Conservation (phyloP, 2,888 invertebrate species). For the Tinea pellionella region DNA sequence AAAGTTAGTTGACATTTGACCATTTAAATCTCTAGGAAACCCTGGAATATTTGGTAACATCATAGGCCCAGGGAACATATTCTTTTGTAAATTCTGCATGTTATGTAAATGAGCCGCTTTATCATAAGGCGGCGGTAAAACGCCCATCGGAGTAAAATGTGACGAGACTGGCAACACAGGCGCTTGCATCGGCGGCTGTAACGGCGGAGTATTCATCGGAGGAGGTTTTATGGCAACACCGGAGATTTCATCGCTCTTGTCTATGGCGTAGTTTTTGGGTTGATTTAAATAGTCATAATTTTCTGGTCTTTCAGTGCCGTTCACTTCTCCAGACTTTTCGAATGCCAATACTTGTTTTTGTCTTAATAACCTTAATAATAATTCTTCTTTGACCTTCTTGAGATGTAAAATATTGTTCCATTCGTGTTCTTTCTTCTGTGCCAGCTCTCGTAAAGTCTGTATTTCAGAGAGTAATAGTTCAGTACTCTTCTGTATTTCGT, state of each 20-base stretch:
- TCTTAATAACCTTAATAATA: conserved; percentile 77
- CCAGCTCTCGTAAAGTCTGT: conserved; percentile 77
- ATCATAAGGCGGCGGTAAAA: conserved; percentile 57
- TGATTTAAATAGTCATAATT: conserved; percentile 57
- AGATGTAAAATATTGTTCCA: conserved; percentile 87
- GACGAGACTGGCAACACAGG: conserved; percentile 47
- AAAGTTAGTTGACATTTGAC: conserved; percentile 66
- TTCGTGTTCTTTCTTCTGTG: conserved; percentile 85
- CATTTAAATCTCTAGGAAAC: conserved; percentile 60
- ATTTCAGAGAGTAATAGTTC: conserved; percentile 76
- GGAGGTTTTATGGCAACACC: conserved; percentile 51
- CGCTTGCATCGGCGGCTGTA: conserved; percentile 29
- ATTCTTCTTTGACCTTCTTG: conserved; percentile 87
- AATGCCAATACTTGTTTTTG: conserved; percentile 73
- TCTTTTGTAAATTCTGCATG: conserved; percentile 43
- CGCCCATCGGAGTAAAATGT: conserved; percentile 52
- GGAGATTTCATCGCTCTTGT: conserved; percentile 61
- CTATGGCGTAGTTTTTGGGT: conserved; percentile 53
- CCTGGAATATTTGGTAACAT: conserved; percentile 52
- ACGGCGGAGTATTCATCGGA: conserved; percentile 19
- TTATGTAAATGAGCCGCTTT: conserved; percentile 53
- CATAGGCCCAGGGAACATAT: conserved; percentile 46
- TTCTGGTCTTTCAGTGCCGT: conserved; percentile 45
- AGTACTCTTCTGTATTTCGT: conserved; percentile 72
- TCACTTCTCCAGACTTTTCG: conserved; percentile 50